Conservation (phyloP, 2,888 invertebrate genomes). For the Caenorhabditis macrosperma region DNA sequence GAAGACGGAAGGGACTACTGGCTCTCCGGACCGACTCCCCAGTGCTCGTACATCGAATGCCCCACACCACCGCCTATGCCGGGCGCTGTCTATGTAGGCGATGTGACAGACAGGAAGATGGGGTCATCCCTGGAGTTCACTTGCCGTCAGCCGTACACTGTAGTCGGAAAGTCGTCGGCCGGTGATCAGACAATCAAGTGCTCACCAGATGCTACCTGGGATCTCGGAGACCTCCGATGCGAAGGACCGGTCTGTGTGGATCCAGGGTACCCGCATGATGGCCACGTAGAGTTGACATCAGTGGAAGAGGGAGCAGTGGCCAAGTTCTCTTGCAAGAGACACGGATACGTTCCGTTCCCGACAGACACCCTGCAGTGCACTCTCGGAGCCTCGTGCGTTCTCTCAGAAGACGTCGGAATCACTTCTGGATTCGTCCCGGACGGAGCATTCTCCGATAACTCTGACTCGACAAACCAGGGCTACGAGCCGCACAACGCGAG, state of each 20-base stretch:
- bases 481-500: conserved; percentile 83
- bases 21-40: conserved; percentile 77
- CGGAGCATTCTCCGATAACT: conserved; percentile 89
- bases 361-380: conserved; percentile 73
- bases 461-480: conserved; percentile 83
- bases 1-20: conserved; percentile 81
- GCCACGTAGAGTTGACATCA: conserved; percentile 87
- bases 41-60: conserved; percentile 85
- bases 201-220: conserved; percentile 94
- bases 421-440: conserved; percentile 94
- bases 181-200: conserved; percentile 93
- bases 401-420: conserved; percentile 91
- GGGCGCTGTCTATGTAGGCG: conserved; percentile 90
- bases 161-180: conserved; percentile 92
- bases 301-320: conserved; percentile 89
- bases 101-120: conserved; percentile 81
- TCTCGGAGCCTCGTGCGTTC: conserved; percentile 91
- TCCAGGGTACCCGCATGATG: conserved; percentile 94
- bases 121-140: conserved; percentile 96
- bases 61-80: conserved; percentile 93
- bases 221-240: conserved; percentile 94
- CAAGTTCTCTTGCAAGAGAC: conserved; percentile 90
- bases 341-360: conserved; percentile 83
- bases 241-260: conserved; percentile 97
- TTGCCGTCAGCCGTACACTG: conserved; percentile 91